Evolutionary conservation across 2,797 vertebrate species (phyloP).

Genomic region (Cirrhinus molitorella): DNA sequence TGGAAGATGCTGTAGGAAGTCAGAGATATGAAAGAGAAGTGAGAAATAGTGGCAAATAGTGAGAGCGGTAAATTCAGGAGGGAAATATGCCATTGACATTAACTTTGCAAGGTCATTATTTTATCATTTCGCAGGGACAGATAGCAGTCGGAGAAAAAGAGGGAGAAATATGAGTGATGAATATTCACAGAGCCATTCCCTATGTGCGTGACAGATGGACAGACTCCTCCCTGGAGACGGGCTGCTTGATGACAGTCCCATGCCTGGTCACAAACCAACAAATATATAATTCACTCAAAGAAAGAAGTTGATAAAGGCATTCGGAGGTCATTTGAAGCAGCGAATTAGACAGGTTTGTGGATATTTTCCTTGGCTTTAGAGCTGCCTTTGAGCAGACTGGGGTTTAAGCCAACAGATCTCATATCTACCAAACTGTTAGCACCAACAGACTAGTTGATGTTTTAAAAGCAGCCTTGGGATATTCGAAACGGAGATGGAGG

Average conservation of each 20-base stretch:
- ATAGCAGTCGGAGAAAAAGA: constrained; percentile 14
- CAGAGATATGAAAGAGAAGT: background rate
- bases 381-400: constrained; percentile 17
- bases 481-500: constrained; percentile 27
- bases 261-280: constrained; percentile 15
- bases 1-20: background rate
- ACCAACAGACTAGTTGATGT: constrained; percentile 14
- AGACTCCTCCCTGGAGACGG: background rate
- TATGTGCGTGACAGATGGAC: constrained; percentile 29
- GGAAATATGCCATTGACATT: background rate
- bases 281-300: constrained; percentile 22
- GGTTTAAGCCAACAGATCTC: constrained; percentile 35
- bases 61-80: background rate
- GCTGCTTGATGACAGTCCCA: constrained; percentile 17
- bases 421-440: constrained; percentile 19
- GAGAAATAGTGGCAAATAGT: background rate
- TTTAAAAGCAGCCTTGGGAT: constrained; percentile 16
- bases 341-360: constrained; percentile 3
- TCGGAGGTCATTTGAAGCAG: constrained; percentile 4
- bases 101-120: constrained; percentile 7
- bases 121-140: constrained; percentile 1
- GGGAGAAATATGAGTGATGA: background rate
- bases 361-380: constrained; percentile 12
- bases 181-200: constrained; percentile 18
- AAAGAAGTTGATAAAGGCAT: constrained; percentile 27